Base-by-base conservation (phyloP, 2,797 vertebrate genomes). In the Onychomys arenicola region DNA sequence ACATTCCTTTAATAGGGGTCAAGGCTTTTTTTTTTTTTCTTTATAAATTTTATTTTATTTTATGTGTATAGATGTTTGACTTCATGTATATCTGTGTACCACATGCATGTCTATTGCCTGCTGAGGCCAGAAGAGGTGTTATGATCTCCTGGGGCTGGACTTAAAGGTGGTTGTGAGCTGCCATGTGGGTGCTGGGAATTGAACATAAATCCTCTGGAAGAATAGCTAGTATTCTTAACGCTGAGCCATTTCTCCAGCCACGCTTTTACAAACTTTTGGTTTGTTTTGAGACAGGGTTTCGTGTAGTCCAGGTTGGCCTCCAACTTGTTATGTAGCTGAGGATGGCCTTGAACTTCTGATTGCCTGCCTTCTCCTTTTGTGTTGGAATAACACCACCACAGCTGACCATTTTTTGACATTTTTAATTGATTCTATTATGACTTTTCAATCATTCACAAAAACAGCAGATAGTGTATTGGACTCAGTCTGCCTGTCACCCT, bases 391-490 rank as follows among this genome's bases (percentile, higher is more conserved):
- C 11, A 67, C 63, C 14, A 52, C 21, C 32, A 86, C 12, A 85
- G 17, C 43, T 86, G 83, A 23, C 32, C 21, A 34, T 25, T 49
- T 49, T 46, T 65, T 80, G 37, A 23, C 63, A 27, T 69, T 71
- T 49, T 49, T 11, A 63, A 84, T 81, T 73, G 49, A 69, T 37
- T 85, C 93, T 91, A 71, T 78, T 83, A 84, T 69, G n/a, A 12
- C 21, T 82, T 93, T 90, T 92, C n/a, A 81, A 40, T 95, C 71
- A 92, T 89, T 49, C 57, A 92, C 19, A 69, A 43, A 89, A 81
- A 32, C 57, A 23, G 7, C 11, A 84, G 43, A n/a, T 76, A 81
- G 40, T 81, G 10, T 59, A 40, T 23, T 92, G 73, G 84, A 37
- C 11, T 91, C 76, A 27, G 32, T 43, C 32, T 73, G 29, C 52